Evolutionary conservation across 2,888 invertebrate genomes (phyloP), one percentile per base, ranked within the genome.

Genomic region (Noctua janthina): DNA sequence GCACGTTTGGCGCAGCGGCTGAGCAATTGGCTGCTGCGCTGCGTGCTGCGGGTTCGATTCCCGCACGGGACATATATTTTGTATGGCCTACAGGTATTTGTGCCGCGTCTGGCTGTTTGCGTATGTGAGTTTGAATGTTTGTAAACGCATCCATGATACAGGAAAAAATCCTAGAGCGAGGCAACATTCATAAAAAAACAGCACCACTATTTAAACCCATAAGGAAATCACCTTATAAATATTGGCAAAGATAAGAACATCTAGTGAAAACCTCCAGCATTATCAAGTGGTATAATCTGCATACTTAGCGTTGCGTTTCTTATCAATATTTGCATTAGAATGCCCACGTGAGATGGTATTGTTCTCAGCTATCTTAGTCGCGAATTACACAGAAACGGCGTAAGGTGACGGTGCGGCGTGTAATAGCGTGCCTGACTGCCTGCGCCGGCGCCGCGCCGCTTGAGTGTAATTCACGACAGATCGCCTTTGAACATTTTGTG

Each of bases 311-410:
- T 39, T 75, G 68, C 51, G 78, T 35, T 84, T 64, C 59, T 87
- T 84, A 78, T 84, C 84, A 59, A 29, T 66, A 59, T 87, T 78
- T 83, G 67, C 56, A 56, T 23, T 51, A 7, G 70, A 71, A 62
- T 66, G 72, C 62, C 20, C 64, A 68, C 70, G 62, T 35, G 35
- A 82, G 43, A 56, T 70, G 73, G 78, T 69, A 51, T 17, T 87
- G 74, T 15, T 76, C 15, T 64, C 62, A 66, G 29, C 56, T 78
- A 70, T 79, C 56, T 79, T 46, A 46, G 46, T 10, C 39, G 6
- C 39, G 39, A 43, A 43, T 43, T 43, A 7, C 43, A 43, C 43
- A 43, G 43, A 39, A 39, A 39, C 39, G 5, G 39, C 5, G 39
- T 39, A 39, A 39, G 39, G 39, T 39, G 39, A 39, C 39, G 39